phyloP scores from a whole-genome alignment of 1,140 invertebrate species.

The Leptinotarsa lineolata region DNA sequence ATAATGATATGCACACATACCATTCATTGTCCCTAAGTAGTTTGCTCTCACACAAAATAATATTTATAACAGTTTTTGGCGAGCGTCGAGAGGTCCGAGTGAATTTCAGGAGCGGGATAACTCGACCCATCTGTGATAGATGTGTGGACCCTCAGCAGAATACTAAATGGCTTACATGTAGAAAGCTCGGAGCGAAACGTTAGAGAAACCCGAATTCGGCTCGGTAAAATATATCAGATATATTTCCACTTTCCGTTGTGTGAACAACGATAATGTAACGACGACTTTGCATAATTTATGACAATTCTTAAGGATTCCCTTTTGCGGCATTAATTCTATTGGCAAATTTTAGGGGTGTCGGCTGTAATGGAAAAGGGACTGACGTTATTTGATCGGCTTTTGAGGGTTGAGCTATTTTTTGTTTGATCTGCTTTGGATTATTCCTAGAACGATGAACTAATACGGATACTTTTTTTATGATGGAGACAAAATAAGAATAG shows the following conservation, averaged over 20 bases:
- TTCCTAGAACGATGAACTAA: too few relatives aligned
- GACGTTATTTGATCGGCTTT: not conserved
- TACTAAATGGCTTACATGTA: conserved; percentile 15
- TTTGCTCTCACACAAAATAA: not conserved
- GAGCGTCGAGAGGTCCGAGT: conserved; percentile 14
- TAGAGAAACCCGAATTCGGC: not conserved
- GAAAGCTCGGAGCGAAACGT: not conserved
- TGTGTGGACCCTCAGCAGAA: conserved; percentile 6
- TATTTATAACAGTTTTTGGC: conserved; percentile 17
- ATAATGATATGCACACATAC: too few relatives aligned
- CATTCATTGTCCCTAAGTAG: too few relatives aligned
- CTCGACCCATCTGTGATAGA: conserved; percentile 15
- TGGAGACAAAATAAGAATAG: too few relatives aligned
- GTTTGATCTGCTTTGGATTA: too few relatives aligned
- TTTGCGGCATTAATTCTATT: conserved; percentile 16
- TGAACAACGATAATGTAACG: conserved; percentile 13
- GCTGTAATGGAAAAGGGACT: not conserved
- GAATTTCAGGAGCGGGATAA: conserved; percentile 8
- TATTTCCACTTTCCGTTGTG: conserved; percentile 26
- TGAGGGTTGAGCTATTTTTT: too few relatives aligned
- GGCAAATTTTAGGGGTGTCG: conserved; percentile 12
- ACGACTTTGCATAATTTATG: conserved; percentile 24
- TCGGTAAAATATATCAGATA: conserved; percentile 21
- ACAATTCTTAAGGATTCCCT: conserved; percentile 19
- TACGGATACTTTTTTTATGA: too few relatives aligned